phyloP scores from a whole-genome alignment of 2,888 invertebrate species.

The Tiliacea citrago region DNA sequence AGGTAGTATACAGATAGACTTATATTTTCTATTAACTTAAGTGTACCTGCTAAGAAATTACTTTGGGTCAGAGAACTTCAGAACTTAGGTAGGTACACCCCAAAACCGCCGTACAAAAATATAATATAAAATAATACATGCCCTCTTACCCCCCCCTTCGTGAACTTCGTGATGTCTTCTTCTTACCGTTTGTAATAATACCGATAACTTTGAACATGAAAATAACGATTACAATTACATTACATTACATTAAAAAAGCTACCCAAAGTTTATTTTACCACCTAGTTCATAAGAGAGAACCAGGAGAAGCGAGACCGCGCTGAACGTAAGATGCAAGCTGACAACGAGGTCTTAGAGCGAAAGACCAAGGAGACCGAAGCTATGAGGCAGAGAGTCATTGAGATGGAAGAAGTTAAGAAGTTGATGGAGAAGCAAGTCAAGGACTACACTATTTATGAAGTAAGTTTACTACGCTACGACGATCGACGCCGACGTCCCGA shows the following conservation, averaged over 20 bases:
- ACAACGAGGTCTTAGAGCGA: slow-evolving; percentile 85
- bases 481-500: too few species aligned
- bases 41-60: not conserved
- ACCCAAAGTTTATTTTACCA: not conserved
- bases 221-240: not conserved
- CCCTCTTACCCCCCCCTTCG: too few species aligned
- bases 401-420: slow-evolving; percentile 87
- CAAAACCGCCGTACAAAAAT: not conserved
- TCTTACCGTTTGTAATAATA: not conserved
- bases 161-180: too few species aligned
- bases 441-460: slow-evolving; percentile 91
- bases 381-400: slow-evolving; percentile 84
- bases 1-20: not conserved
- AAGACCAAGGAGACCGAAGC: slow-evolving; percentile 89
- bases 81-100: not conserved
- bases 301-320: slow-evolving; percentile 92
- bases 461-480: slow-evolving; percentile 57
- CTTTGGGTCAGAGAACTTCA: not conserved
- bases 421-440: slow-evolving; percentile 91
- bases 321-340: slow-evolving; percentile 90
- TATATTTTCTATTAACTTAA: not conserved
- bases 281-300: slow-evolving; percentile 91
- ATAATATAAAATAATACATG: too few species aligned
- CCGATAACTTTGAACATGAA: not conserved
- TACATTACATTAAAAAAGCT: too few species aligned